A percentile compares a stretch with the other conserved stretches of the same genome.
Evolutionary conservation across 2,888 invertebrate genomes (phyloP).

Genomic region (Geotrupes spiniger): DNA sequence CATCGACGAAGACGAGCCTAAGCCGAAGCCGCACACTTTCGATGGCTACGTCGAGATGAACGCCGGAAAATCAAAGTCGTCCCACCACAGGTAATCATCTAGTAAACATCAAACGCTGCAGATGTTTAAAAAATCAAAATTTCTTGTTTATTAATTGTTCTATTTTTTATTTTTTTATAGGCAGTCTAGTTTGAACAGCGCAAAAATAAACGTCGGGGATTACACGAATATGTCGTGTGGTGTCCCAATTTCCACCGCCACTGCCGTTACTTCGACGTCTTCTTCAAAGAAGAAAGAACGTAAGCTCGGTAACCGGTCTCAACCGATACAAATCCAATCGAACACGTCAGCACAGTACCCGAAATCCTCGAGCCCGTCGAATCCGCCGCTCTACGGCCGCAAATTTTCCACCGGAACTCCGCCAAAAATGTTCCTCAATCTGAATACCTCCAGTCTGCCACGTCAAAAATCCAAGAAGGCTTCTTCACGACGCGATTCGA

Average conservation of each 20-base stretch:
- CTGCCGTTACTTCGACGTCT: constrained; percentile 4
- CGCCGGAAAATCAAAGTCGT: constrained; percentile 47
- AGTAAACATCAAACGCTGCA: constrained; percentile 4
- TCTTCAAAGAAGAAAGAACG: constrained; percentile 39
- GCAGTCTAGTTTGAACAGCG: constrained; percentile 41
- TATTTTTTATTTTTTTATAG: constrained; percentile 21
- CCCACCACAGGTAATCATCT: constrained; percentile 5
- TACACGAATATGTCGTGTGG: constrained; percentile 56
- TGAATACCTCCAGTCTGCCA: constrained; percentile 50
- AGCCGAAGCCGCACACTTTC: constrained; percentile 46
- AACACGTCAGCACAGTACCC: constrained; percentile 34
- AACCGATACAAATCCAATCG: constrained; percentile 63
- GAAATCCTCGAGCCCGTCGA: constrained; percentile 31
- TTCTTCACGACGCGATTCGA: constrained; percentile 47
- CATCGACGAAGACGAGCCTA: constrained; percentile 41
- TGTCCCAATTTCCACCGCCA: background rate
- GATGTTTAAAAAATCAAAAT: background rate
- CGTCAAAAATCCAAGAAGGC: constrained; percentile 43
- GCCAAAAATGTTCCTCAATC: constrained; percentile 52
- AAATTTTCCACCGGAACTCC: constrained; percentile 48
- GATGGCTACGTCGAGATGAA: constrained; percentile 70
- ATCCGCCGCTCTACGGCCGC: constrained; percentile 33
- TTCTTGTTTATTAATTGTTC: too few species aligned
- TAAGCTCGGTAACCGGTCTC: constrained; percentile 51
- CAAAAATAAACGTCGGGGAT: constrained; percentile 36